Conservation (phyloP, 2,888 invertebrate genomes). For the Philopedon plagiatum region DNA sequence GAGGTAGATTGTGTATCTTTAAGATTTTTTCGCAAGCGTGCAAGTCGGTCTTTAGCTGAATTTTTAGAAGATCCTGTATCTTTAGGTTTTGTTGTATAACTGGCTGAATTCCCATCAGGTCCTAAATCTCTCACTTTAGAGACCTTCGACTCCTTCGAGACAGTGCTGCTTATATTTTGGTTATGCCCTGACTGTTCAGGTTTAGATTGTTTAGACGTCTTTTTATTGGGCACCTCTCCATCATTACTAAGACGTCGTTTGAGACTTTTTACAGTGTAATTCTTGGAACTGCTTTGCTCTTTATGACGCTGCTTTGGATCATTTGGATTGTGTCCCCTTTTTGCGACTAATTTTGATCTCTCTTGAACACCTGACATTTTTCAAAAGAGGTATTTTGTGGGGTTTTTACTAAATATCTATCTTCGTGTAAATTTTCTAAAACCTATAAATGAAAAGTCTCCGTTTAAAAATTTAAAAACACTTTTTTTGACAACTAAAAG, state of each 20-base stretch:
- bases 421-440: too few relatives aligned
- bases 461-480: too few relatives aligned
- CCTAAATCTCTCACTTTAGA: too few relatives aligned
- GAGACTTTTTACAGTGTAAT: neutral
- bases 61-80: neutral
- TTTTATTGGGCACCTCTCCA: neutral
- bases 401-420: neutral
- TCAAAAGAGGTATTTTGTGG: too few relatives aligned
- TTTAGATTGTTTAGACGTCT: neutral
- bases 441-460: too few relatives aligned
- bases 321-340: neutral
- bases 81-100: neutral
- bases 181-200: too few relatives aligned
- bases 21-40: constrained; percentile 1
- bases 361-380: neutral
- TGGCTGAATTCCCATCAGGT: neutral
- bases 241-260: neutral
- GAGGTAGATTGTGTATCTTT: neutral
- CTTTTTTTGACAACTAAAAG: too few relatives aligned
- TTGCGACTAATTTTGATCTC: neutral
- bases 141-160: too few relatives aligned
- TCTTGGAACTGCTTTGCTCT: neutral
- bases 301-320: neutral
- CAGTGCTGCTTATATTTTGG: too few relatives aligned
- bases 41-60: neutral